A percentile compares a stretch with the other conserved stretches of the same genome.
Evolutionary conservation across 2,888 invertebrate species (phyloP).

Genomic region (Rhingia rostrata): DNA sequence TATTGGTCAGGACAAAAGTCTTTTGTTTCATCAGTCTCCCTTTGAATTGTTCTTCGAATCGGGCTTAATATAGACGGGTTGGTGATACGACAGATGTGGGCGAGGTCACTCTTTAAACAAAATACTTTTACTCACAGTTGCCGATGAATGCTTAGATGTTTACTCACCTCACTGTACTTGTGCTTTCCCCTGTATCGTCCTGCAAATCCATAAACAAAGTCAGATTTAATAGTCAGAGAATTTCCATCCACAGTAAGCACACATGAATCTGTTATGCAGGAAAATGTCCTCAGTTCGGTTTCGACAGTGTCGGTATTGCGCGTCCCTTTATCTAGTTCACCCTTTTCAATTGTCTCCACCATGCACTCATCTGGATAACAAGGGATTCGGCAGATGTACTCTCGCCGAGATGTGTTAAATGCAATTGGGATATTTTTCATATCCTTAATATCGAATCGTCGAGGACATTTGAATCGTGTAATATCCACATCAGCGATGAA

Average conservation of each 20-base stretch:
- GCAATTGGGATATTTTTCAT: slow-evolving; percentile 78
- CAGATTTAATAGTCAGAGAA: slow-evolving; percentile 76
- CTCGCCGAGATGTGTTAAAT: slow-evolving; percentile 75
- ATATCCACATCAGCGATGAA: slow-evolving; percentile 79
- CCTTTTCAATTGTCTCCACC: slow-evolving; percentile 63
- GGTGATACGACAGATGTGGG: slow-evolving; percentile 76
- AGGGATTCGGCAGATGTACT: slow-evolving; percentile 77
- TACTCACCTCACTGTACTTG: slow-evolving; percentile 75
- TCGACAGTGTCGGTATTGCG: slow-evolving; percentile 52
- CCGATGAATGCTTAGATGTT: not conserved
- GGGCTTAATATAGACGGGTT: slow-evolving; percentile 79
- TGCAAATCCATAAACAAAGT: slow-evolving; percentile 80
- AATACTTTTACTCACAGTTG: not conserved
- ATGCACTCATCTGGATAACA: slow-evolving; percentile 76
- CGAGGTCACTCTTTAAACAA: slow-evolving; percentile 75
- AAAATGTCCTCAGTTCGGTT: slow-evolving; percentile 77
- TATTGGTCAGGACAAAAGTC: slow-evolving; percentile 81
- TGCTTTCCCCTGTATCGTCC: slow-evolving; percentile 77
- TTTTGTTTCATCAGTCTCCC: slow-evolving; percentile 79
- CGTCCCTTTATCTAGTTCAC: slow-evolving; percentile 71
- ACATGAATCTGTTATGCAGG: slow-evolving; percentile 80
- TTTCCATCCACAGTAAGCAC: slow-evolving; percentile 79
- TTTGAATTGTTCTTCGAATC: slow-evolving; percentile 78
- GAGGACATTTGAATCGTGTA: slow-evolving; percentile 78
- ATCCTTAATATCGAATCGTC: slow-evolving; percentile 79